These are phyloP conservation scores for Genyomyrus donnyi DNA, from an alignment of 2,113 vertebrate species.

Conservation along the genomic window DNA sequence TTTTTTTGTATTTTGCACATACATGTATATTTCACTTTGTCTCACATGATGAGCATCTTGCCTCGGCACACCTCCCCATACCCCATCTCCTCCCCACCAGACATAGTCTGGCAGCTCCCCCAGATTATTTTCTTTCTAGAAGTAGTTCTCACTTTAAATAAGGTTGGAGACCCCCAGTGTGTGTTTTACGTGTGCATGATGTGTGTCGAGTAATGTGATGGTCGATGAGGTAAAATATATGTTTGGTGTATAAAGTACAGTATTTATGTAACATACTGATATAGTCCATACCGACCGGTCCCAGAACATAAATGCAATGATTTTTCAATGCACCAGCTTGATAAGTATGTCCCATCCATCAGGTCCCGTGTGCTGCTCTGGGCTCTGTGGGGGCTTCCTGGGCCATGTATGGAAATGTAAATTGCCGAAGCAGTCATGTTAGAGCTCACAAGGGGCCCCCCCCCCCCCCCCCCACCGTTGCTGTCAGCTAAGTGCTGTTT, in stretches of 20 bases:
- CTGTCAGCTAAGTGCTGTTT: conserved; percentile 14
- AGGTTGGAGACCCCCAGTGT: background rate
- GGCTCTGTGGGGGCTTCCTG: background rate
- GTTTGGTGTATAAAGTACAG: background rate
- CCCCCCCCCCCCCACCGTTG: background rate
- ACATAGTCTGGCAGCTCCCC: background rate
- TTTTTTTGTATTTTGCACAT: background rate
- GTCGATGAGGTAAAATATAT: background rate
- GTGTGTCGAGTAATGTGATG: background rate
- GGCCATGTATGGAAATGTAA: background rate
- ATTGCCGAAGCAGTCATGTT: background rate
- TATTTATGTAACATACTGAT: background rate
- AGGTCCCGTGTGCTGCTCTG: background rate
- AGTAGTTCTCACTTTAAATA: background rate
- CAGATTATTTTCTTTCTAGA: background rate
- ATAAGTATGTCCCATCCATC: background rate
- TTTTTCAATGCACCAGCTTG: background rate
- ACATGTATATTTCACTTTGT: background rate
- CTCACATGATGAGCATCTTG: background rate
- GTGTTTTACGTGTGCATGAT: background rate
- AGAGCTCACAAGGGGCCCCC: background rate
- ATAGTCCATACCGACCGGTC: background rate
- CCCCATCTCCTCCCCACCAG: background rate
- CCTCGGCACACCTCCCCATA: background rate
- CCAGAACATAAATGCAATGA: background rate